Base-by-base conservation (phyloP, 1,140 invertebrate species). In the Eubasilissa regina region DNA sequence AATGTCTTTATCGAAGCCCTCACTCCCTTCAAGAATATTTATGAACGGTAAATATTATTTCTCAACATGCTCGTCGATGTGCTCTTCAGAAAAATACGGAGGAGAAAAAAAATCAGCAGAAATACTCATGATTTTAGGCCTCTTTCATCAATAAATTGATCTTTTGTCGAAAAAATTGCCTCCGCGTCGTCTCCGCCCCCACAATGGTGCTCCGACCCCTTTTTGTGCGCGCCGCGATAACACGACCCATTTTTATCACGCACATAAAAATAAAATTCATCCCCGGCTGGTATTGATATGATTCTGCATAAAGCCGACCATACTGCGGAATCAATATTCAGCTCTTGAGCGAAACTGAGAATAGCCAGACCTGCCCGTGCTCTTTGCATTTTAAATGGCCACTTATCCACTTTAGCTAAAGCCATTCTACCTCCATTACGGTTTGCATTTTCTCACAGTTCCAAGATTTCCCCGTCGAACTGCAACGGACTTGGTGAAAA, bases 321-420 rank as follows among this genome's bases (percentile, higher is more conserved):
- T 73, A 53, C 53, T 73, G 51, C 11, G 47, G 68, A 73, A 73
- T 73, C 68, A 73, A 73, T 73, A 73, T 55, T 55, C 48, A 15
- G 19, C 21, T 73, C 0, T 17, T 13, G 68, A 35, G 48, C 13
- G 12, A n/a, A n/a, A n/a, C 47, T 13, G 47, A 55, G 68, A 73
- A 73, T 73, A 73, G 68, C 17, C 60, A 17, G 45, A 70, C n/a
- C 12, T 70, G 15, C 12, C 45, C 10, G 7, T 47, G 45, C 45
- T 48, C 66, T 64, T 64, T 70, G 66, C 66, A 70, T 70, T 70
- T 70, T 70, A 70, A 70, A 70, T 70, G 66, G 66, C 66, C 66
- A 70, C 66, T 70, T 70, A 47, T 21, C 35, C 21, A 25, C 21
- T 35, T 64, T 35, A 44, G 60, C 19, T 62, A 43, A 19, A 64